Evolutionary conservation across 2,888 invertebrate genomes (phyloP).

Genomic region (Amitus sp.): DNA sequence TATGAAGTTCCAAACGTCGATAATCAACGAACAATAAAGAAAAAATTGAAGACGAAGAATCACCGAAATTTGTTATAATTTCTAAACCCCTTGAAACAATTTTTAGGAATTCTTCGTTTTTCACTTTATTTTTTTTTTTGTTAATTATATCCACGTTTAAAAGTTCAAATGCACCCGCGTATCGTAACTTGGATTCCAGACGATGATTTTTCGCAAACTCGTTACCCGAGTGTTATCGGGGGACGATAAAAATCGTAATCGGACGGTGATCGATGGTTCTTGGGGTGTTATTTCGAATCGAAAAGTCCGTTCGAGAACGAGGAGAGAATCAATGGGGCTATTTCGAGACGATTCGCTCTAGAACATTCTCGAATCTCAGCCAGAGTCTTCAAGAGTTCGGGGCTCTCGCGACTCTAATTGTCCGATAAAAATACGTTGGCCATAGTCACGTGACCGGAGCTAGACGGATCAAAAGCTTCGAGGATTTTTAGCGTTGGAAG

Average conservation of each 20-base stretch:
- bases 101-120: no score
- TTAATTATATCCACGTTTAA: no score
- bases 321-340: constrained; percentile 58
- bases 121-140: no score
- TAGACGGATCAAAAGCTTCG: no score
- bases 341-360: constrained; percentile 51
- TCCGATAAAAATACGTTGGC: constrained; percentile 21
- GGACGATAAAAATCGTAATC: constrained; percentile 8
- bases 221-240: background rate
- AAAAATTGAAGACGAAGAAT: no score
- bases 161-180: no score
- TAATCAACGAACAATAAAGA: no score
- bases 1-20: no score
- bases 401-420: constrained; percentile 20
- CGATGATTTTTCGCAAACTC: constrained; percentile 1
- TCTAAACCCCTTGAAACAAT: no score
- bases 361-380: constrained; percentile 44
- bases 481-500: no score
- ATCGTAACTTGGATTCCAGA: no score
- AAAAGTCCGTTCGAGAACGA: constrained; percentile 47
- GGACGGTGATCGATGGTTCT: constrained; percentile 5
- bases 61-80: no score
- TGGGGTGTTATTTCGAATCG: constrained; percentile 49
- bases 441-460: background rate
- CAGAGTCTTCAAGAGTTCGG: constrained; percentile 26